Conservation (phyloP, 2,888 invertebrate genomes). For the Zootermopsis nevadensis region DNA sequence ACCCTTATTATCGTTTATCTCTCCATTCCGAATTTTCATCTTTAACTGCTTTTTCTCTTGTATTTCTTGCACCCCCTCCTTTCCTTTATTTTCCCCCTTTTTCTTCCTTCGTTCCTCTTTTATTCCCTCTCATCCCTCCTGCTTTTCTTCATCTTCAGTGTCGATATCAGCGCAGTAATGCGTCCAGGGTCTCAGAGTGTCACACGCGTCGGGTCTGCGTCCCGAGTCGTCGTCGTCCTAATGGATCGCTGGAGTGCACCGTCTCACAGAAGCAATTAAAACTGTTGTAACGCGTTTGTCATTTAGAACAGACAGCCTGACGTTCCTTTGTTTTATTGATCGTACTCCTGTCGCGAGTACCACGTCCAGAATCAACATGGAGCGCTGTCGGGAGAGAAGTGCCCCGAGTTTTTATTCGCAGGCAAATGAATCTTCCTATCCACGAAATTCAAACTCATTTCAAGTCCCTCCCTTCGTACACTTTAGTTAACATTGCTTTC, state of each 20-base stretch:
- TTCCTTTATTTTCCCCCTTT: too few species aligned
- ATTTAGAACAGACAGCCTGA: not conserved
- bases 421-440: not conserved
- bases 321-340: conserved; percentile 9
- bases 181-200: too few species aligned
- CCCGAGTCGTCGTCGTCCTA: not conserved
- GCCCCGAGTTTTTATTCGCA: not conserved
- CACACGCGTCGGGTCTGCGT: not conserved
- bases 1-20: too few species aligned
- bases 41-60: too few species aligned
- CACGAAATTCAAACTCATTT: not conserved
- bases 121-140: too few species aligned
- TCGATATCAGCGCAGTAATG: too few species aligned
- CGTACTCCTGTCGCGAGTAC: not conserved
- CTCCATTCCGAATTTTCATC: too few species aligned
- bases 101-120: too few species aligned
- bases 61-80: too few species aligned
- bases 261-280: not conserved
- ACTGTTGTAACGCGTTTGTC: not conserved
- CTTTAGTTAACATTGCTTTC: not conserved
- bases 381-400: not conserved
- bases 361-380: not conserved
- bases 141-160: too few species aligned
- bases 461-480: not conserved
- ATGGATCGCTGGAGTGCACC: not conserved